Conservation (phyloP, 2,113 vertebrate genomes). For the Ibidorhyncha struthersii region DNA sequence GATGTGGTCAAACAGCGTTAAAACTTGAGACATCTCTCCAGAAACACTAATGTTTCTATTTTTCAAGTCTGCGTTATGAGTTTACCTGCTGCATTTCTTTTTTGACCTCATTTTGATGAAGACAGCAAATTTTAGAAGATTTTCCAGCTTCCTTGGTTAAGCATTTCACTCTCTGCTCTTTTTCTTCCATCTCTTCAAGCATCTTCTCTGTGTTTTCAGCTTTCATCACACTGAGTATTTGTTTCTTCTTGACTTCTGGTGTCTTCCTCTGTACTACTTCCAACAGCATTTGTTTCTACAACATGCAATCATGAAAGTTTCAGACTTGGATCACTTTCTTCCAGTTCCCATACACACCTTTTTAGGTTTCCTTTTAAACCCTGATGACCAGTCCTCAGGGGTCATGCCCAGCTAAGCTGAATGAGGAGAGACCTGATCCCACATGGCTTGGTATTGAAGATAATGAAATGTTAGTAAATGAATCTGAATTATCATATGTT, state of each 20-base stretch:
- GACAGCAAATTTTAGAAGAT: conserved; percentile 38
- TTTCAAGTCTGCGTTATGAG: neutral
- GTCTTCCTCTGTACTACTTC: conserved; percentile 52
- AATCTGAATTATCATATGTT: neutral
- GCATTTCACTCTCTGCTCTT: conserved; percentile 59
- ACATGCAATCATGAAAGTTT: neutral
- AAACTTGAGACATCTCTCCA: neutral
- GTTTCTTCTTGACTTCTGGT: conserved; percentile 58
- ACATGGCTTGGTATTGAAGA: neutral
- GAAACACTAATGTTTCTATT: neutral
- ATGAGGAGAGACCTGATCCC: neutral
- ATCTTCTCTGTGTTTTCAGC: conserved; percentile 69
- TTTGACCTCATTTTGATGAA: conserved; percentile 59
- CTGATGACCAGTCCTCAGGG: neutral
- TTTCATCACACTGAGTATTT: conserved; percentile 63
- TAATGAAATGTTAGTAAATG: neutral
- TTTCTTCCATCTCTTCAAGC: conserved; percentile 61
- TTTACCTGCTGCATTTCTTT: conserved; percentile 73
- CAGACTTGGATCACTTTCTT: neutral
- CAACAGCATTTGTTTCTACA: conserved; percentile 72
- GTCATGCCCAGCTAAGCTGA: neutral
- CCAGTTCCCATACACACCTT: neutral
- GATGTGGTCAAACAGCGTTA: neutral
- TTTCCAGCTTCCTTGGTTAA: conserved; percentile 67
- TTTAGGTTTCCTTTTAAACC: neutral